These are phyloP conservation scores for Microctenopoma stevenorrisi DNA, from an alignment of 2,797 vertebrate species.

Conservation along the genomic window DNA sequence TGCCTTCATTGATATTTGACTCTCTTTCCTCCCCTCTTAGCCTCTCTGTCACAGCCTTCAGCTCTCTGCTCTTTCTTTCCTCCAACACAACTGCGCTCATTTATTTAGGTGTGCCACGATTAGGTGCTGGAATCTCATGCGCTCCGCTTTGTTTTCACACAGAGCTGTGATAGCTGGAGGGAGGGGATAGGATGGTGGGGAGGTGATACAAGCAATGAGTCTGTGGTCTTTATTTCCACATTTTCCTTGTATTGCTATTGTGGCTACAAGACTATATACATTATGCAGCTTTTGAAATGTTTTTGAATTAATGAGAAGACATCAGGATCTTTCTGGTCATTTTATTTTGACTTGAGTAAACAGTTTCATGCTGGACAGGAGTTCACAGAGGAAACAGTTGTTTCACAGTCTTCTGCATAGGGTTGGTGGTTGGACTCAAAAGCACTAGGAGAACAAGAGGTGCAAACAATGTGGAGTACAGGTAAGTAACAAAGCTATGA, in stretches of 20 bases:
- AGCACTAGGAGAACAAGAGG: conserved; percentile 51
- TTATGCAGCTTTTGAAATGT: conserved; percentile 33
- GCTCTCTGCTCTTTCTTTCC: conserved; percentile 29
- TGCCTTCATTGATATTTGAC: conserved; percentile 71
- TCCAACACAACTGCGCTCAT: conserved; percentile 63
- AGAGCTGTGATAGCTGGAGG: conserved; percentile 55
- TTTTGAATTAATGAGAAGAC: conserved; percentile 42
- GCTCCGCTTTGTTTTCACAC: conserved; percentile 75
- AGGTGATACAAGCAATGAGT: conserved; percentile 58
- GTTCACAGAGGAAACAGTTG: conserved; percentile 49
- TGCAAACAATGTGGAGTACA: conserved; percentile 83
- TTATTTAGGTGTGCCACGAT: conserved; percentile 71
- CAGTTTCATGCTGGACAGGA: conserved; percentile 55
- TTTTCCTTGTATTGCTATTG: conserved; percentile 50
- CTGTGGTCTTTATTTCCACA: conserved; percentile 53
- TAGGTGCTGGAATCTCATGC: conserved; percentile 74
- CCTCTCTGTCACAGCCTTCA: conserved; percentile 16
- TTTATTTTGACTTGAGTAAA: conserved; percentile 28
- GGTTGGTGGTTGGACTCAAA: conserved; percentile 39
- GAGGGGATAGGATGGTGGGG: conserved; percentile 58
- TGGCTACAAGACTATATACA: conserved; percentile 25
- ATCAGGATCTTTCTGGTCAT: conserved; percentile 21
- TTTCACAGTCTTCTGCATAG: conserved; percentile 38
- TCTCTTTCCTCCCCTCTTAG: conserved; percentile 37
- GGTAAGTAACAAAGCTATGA: conserved; percentile 72